These are phyloP conservation scores for Acrocephalus scirpaceus DNA, from an alignment of 2,797 vertebrate species.

Conservation along the genomic window DNA sequence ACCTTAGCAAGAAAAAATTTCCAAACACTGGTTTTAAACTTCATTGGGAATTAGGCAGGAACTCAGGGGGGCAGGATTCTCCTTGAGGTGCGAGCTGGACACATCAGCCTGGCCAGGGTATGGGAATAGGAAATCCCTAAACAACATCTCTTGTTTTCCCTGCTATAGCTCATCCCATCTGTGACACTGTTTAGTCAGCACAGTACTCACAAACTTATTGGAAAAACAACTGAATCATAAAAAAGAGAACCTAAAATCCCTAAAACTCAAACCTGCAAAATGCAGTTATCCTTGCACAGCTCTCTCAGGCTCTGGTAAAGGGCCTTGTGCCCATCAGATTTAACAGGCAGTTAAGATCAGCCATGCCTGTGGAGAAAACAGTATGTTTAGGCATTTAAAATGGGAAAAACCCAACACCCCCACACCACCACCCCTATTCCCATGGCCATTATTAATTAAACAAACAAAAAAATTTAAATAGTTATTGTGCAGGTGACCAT, in stretches of 20 bases:
- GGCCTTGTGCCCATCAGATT: not conserved
- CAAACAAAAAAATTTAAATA: not conserved
- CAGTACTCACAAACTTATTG: not conserved
- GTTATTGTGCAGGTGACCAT: not conserved
- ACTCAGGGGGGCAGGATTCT: not conserved
- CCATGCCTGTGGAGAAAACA: not conserved
- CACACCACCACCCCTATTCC: conserved; percentile 18
- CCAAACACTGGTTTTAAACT: not conserved
- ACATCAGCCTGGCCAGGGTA: not conserved
- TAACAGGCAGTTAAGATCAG: not conserved
- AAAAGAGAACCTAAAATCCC: not conserved
- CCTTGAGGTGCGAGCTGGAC: not conserved
- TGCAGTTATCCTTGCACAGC: not conserved
- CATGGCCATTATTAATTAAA: conserved; percentile 62
- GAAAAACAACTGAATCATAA: not conserved
- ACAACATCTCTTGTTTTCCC: not conserved
- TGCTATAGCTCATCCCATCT: not conserved
- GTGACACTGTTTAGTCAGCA: not conserved
- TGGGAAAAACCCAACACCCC: not conserved
- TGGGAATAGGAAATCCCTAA: not conserved
- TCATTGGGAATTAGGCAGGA: not conserved
- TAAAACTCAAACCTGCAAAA: not conserved
- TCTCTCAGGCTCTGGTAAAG: not conserved
- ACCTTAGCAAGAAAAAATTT: not conserved
- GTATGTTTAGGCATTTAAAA: conserved; percentile 68